Evolutionary conservation across 1,140 invertebrate species (phyloP).

Genomic region (Aradophagus sp.): DNA sequence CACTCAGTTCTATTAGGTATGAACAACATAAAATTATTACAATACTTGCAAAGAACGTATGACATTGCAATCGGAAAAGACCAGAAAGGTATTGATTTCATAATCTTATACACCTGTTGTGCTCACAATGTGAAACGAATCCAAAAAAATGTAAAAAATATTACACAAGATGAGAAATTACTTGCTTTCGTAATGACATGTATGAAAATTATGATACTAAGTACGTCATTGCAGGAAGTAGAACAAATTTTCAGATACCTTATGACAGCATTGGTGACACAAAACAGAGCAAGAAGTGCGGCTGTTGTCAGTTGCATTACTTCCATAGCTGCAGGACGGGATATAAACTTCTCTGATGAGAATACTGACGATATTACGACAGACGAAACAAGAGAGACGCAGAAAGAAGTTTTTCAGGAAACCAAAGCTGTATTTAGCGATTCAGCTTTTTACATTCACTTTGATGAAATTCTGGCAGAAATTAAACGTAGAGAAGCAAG

Average conservation of each 20-base stretch:
- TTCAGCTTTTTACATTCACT: no score
- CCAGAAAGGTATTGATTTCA: neutral
- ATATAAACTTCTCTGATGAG: no score
- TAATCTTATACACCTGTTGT: conserved; percentile 5
- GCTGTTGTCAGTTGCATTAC: neutral
- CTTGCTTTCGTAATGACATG: conserved; percentile 3
- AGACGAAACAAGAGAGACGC: no score
- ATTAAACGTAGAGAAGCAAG: neutral
- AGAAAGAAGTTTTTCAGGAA: no score
- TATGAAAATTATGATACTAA: conserved; percentile 1
- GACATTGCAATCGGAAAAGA: neutral
- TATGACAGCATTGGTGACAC: neutral
- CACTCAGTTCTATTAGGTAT: neutral
- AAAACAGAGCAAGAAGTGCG: no score
- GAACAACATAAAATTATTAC: neutral
- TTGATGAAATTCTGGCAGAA: no score
- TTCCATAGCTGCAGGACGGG: neutral
- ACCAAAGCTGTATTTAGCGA: no score
- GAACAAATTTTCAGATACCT: conserved; percentile 1
- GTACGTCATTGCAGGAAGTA: neutral
- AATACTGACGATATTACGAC: no score
- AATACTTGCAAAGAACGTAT: neutral
- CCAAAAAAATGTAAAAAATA: neutral
- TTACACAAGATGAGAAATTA: neutral
- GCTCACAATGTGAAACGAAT: conserved; percentile 1